Evolutionary conservation across 2,888 invertebrate species (phyloP).

Genomic region (Geotrupes spiniger): DNA sequence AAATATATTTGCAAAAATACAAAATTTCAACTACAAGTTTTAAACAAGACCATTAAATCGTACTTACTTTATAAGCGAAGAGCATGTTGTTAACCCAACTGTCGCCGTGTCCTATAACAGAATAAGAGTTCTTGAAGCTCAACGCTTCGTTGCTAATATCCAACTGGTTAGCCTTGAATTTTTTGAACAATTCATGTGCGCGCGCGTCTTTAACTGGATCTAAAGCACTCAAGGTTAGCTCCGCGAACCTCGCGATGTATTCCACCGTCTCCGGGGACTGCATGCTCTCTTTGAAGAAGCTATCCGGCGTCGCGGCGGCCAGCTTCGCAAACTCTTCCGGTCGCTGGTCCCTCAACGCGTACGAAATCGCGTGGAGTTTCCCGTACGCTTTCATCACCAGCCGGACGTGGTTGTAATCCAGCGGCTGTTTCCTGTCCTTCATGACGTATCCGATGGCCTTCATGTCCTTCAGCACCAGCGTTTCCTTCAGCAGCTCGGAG

Average conservation of each 20-base stretch:
- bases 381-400: conserved; percentile 36
- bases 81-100: conserved; percentile 35
- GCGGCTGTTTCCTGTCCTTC: conserved; percentile 25
- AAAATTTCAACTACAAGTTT: no score
- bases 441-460: conserved; percentile 32
- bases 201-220: conserved; percentile 8
- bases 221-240: conserved; percentile 2
- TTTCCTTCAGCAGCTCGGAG: conserved; percentile 26
- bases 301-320: conserved; percentile 22
- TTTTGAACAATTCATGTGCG: conserved; percentile 8
- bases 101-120: conserved; percentile 35
- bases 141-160: background rate
- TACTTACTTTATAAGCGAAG: conserved; percentile 31
- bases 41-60: no score
- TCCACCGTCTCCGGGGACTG: no score
- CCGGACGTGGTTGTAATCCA: conserved; percentile 34
- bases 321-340: conserved; percentile 30
- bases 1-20: no score
- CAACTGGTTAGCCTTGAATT: conserved; percentile 9
- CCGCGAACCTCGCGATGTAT: no score
- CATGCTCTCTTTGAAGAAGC: no score
- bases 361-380: conserved; percentile 36
- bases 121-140: conserved; percentile 13
- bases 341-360: conserved; percentile 32
- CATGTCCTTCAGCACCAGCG: conserved; percentile 33